These are phyloP conservation scores for Lamprotornis superbus DNA, from an alignment of 2,113 vertebrate species.

Conservation along the genomic window DNA sequence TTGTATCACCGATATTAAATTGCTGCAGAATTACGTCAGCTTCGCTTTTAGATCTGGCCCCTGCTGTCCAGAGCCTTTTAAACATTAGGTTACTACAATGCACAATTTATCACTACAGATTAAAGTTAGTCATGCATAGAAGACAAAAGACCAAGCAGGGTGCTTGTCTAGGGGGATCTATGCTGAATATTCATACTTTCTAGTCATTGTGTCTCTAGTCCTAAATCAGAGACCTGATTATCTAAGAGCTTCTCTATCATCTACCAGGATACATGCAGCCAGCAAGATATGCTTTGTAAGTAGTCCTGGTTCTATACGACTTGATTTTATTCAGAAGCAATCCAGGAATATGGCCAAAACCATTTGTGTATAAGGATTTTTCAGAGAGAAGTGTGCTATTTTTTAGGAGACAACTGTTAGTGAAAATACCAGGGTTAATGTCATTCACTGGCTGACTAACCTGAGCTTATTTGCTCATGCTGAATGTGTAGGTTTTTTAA, in stretches of 20 bases:
- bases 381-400: neutral
- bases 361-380: neutral
- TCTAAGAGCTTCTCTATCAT: neutral
- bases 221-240: neutral
- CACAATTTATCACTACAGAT: conserved; percentile 17
- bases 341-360: neutral
- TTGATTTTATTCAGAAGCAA: neutral
- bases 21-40: neutral
- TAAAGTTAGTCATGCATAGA: neutral
- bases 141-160: neutral
- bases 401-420: neutral
- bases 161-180: neutral
- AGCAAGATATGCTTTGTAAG: neutral
- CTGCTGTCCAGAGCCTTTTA: neutral
- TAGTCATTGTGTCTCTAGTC: neutral
- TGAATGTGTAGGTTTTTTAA: neutral
- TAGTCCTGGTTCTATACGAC: neutral
- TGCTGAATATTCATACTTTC: conserved; percentile 15
- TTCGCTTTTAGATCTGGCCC: neutral
- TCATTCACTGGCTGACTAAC: neutral
- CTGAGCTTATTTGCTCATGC: neutral
- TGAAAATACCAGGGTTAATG: neutral
- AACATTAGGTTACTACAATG: neutral
- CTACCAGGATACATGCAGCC: neutral
- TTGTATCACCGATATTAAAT: neutral